Evolutionary conservation across 2,113 vertebrate species (phyloP).

Genomic region (Telmatochromis bifrenatus): DNA sequence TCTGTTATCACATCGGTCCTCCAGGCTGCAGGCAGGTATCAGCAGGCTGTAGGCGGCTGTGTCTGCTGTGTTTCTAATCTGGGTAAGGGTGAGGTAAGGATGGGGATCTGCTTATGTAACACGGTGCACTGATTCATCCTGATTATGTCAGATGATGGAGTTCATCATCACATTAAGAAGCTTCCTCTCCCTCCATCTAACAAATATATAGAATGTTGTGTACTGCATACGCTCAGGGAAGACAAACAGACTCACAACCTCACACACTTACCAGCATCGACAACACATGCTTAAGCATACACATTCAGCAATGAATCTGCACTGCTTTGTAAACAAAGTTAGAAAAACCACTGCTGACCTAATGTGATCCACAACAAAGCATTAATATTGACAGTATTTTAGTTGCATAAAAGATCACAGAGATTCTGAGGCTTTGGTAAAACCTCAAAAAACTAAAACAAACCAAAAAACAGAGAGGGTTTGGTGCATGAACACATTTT

Average conservation of each 20-base stretch:
- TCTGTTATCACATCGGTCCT: not conserved
- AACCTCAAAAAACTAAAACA: not conserved
- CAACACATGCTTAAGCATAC: not conserved
- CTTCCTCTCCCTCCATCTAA: not conserved
- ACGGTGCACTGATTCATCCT: slow-evolving; percentile 26
- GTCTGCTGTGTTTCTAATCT: slow-evolving; percentile 16
- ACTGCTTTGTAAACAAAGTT: not conserved
- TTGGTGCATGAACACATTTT: not conserved
- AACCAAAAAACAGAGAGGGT: not conserved
- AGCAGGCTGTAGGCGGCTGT: not conserved
- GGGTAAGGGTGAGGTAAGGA: not conserved
- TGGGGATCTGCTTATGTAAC: slow-evolving; percentile 46
- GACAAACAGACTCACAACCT: not conserved
- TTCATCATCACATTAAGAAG: slow-evolving; percentile 9
- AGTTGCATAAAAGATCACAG: not conserved
- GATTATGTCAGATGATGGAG: slow-evolving; percentile 49
- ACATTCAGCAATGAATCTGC: not conserved
- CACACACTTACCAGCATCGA: not conserved
- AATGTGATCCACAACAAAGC: not conserved
- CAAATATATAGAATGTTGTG: not conserved
- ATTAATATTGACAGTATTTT: not conserved
- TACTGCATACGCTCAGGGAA: not conserved
- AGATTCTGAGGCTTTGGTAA: not conserved
- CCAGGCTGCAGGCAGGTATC: not conserved
- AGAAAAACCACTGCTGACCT: not conserved